These are phyloP conservation scores for Anthopleura sola DNA, from an alignment of 64 coral and sea anemone genomes.

Conservation along the genomic window DNA sequence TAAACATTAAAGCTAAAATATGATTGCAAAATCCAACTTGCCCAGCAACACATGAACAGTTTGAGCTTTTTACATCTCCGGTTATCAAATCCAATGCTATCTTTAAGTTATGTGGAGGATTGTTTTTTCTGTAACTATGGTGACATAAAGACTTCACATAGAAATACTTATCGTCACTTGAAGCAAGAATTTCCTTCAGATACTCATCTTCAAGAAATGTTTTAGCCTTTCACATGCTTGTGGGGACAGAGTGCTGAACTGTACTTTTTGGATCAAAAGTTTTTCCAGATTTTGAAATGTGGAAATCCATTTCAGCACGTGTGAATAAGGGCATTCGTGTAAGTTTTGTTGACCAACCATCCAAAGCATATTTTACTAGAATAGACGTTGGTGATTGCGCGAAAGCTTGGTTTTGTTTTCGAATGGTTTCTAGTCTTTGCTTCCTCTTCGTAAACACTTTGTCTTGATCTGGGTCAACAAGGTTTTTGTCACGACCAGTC, in stretches of 20 bases:
- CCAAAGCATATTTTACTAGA: no score
- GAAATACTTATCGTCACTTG: slow-evolving; percentile 21
- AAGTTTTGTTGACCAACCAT: no score
- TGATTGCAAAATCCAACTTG: no score
- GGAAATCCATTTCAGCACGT: slow-evolving; percentile 39
- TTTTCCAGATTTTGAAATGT: slow-evolving; percentile 48
- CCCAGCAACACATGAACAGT: no score
- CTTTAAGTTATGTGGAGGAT: slow-evolving; percentile 44
- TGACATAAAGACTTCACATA: slow-evolving; percentile 32
- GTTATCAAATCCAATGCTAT: no score
- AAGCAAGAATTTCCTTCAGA: not conserved
- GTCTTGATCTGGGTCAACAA: slow-evolving; percentile 37
- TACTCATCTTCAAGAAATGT: slow-evolving; percentile 49
- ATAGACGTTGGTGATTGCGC: no score
- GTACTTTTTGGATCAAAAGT: not conserved
- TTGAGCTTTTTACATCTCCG: no score
- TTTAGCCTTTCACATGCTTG: slow-evolving; percentile 32
- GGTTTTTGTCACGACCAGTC: slow-evolving; percentile 33
- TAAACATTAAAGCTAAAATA: slow-evolving; percentile 42
- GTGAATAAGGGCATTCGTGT: no score
- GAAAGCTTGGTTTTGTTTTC: slow-evolving; percentile 12
- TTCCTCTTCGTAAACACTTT: slow-evolving; percentile 43
- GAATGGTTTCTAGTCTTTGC: slow-evolving; percentile 4
- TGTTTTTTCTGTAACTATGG: slow-evolving; percentile 48
- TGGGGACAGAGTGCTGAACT: slow-evolving; percentile 38